Conservation (phyloP, 1,140 invertebrate species). For the Babylonia areolata region DNA sequence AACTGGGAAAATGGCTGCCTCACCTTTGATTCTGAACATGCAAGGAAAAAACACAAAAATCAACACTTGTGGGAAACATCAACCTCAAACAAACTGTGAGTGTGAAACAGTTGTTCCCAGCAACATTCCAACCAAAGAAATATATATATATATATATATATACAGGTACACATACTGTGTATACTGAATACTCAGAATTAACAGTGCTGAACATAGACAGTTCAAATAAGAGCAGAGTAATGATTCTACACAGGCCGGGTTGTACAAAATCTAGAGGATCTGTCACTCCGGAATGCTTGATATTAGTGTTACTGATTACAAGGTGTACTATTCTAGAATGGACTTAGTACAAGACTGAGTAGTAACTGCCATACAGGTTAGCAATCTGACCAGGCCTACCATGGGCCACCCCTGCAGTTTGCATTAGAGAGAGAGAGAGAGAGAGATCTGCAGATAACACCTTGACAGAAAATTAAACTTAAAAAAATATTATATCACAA, state of each 20-base stretch:
- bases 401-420: no score
- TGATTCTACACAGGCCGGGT: not conserved
- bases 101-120: slow-evolving; percentile 31
- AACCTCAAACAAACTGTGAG: slow-evolving; percentile 38
- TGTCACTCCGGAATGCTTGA: slow-evolving; percentile 35
- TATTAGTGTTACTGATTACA: not conserved
- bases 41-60: slow-evolving; percentile 37
- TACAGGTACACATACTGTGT: slow-evolving; percentile 3
- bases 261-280: not conserved
- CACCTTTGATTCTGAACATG: slow-evolving; percentile 54
- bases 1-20: slow-evolving; percentile 64
- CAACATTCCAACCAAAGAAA: slow-evolving; percentile 38
- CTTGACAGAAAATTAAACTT: no score
- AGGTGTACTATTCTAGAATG: not conserved
- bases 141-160: slow-evolving; percentile 35
- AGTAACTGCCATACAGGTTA: no score
- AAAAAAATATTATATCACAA: no score
- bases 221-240: not conserved
- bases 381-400: no score
- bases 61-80: slow-evolving; percentile 39
- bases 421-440: no score
- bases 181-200: slow-evolving; percentile 1
- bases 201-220: not conserved
- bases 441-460: no score
- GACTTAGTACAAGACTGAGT: no score